phyloP scores from a whole-genome alignment of 2,113 vertebrate species.

The Kobus ellipsiprymnus region DNA sequence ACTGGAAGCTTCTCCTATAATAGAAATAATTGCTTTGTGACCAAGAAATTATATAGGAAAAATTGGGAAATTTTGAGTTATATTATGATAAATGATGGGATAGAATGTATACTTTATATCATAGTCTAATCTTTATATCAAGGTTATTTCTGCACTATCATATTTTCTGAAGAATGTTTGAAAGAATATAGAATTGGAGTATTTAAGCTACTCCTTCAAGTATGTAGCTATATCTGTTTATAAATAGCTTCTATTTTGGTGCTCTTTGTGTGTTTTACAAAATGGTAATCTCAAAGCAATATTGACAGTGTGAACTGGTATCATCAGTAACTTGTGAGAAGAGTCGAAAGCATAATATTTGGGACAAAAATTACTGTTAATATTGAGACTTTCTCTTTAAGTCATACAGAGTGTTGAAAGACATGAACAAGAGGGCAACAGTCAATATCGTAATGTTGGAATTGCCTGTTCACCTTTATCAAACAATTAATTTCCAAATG shows the following conservation, averaged over 20 bases:
- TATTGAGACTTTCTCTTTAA: neutral
- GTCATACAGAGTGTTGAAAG: neutral
- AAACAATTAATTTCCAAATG: neutral
- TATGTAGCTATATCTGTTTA: neutral
- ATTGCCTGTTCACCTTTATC: neutral
- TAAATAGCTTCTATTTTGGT: neutral
- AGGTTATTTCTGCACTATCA: neutral
- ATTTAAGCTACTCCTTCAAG: neutral
- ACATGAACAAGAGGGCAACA: neutral
- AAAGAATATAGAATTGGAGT: neutral
- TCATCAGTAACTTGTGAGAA: neutral
- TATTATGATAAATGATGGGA: neutral
- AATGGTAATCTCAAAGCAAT: neutral
- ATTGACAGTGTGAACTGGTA: neutral
- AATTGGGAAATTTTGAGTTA: neutral
- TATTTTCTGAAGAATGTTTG: neutral
- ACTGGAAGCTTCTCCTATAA: neutral
- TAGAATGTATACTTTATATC: neutral
- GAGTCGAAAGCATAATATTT: neutral
- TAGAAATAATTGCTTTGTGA: conserved; percentile 8
- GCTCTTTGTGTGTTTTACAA: neutral
- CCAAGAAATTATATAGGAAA: neutral
- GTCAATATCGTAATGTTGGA: neutral
- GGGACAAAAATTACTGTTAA: neutral
- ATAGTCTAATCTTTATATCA: neutral